Evolutionary conservation across 2,888 invertebrate species (phyloP).

Genomic region (Adelphocoris suturalis): DNA sequence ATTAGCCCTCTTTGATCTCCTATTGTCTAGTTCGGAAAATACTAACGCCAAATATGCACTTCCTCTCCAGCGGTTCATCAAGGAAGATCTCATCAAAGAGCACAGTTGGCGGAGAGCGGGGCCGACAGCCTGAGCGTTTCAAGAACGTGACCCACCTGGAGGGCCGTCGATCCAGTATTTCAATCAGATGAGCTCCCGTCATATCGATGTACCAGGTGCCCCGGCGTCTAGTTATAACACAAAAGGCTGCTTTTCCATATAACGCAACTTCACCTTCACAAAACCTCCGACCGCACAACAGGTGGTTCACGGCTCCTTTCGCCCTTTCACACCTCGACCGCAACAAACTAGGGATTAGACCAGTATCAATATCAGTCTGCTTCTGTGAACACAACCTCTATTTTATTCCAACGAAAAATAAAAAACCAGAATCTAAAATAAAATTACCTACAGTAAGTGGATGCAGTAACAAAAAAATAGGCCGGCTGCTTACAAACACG

Average conservation of each 20-base stretch:
- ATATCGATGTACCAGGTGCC: slow-evolving; percentile 59
- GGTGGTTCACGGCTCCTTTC: slow-evolving; percentile 45
- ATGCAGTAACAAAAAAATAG: background rate
- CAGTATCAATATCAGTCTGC: slow-evolving; percentile 22
- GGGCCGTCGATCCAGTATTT: slow-evolving; percentile 18
- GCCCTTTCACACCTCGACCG: slow-evolving; percentile 54
- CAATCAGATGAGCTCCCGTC: slow-evolving; percentile 59
- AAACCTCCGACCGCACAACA: slow-evolving; percentile 49
- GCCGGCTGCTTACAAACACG: background rate
- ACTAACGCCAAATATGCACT: background rate
- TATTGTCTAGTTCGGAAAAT: background rate
- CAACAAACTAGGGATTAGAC: slow-evolving; percentile 15
- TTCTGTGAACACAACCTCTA: slow-evolving; percentile 18
- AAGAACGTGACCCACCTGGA: slow-evolving; percentile 65
- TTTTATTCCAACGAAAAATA: background rate
- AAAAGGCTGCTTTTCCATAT: slow-evolving; percentile 49
- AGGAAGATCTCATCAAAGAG: background rate
- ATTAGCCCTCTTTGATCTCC: background rate
- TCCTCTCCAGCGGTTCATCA: background rate
- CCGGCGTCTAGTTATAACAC: slow-evolving; percentile 6
- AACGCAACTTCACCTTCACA: slow-evolving; percentile 48
- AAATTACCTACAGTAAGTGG: background rate
- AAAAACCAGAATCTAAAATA: background rate
- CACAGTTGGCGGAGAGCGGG: background rate
- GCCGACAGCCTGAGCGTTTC: background rate